phyloP scores from a whole-genome alignment of 2,888 invertebrate species.

The Acrobasis repandana region DNA sequence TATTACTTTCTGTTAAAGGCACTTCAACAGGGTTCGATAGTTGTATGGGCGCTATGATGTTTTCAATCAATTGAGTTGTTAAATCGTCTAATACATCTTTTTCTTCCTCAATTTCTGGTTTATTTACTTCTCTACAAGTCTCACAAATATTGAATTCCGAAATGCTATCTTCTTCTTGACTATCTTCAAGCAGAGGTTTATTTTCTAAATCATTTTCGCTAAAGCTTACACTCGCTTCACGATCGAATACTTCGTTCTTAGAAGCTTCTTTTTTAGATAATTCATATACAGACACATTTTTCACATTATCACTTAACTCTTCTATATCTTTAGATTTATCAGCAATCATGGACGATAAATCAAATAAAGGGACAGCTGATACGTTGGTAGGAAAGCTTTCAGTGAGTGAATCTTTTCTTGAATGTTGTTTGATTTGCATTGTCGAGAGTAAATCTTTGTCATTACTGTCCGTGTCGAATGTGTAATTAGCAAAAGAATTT shows the following conservation, averaged over 20 bases:
- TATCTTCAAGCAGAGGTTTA: constrained; percentile 28
- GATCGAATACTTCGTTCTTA: constrained; percentile 29
- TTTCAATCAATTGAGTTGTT: constrained; percentile 68
- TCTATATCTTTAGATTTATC: constrained; percentile 41
- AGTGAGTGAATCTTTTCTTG: neutral
- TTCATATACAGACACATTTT: constrained; percentile 31
- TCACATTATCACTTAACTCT: constrained; percentile 31
- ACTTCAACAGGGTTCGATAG: constrained; percentile 67
- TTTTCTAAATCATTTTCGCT: constrained; percentile 40
- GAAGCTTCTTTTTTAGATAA: constrained; percentile 26
- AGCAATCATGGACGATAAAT: constrained; percentile 44
- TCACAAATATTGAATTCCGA: constrained; percentile 65
- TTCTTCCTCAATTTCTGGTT: constrained; percentile 52
- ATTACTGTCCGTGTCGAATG: constrained; percentile 21
- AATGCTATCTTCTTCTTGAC: constrained; percentile 36
- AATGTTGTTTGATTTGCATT: neutral
- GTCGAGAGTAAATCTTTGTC: constrained; percentile 11
- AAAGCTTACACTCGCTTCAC: constrained; percentile 37
- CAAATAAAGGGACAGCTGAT: constrained; percentile 49
- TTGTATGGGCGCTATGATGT: constrained; percentile 68
- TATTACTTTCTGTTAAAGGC: constrained; percentile 46
- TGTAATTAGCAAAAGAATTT: constrained; percentile 24
- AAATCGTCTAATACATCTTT: constrained; percentile 52
- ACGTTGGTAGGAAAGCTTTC: constrained; percentile 34
- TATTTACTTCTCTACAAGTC: constrained; percentile 64